Base-by-base conservation (phyloP, 1,140 invertebrate species). In the Drosophila suzukii region DNA sequence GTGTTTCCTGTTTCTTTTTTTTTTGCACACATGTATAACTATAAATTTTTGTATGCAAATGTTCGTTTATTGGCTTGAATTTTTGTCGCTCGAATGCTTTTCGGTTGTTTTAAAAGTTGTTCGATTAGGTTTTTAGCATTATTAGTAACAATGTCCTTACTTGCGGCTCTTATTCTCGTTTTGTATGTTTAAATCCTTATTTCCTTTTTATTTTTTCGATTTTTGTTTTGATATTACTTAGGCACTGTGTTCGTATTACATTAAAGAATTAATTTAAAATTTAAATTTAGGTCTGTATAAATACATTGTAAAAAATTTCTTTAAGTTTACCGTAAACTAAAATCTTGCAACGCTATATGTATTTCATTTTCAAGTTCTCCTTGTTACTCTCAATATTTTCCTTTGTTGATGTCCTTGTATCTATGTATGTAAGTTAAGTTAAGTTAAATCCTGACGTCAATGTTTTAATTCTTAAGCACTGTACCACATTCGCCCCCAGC, bases 211-310 rank as follows among this genome's bases (percentile, higher is more conserved):
- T 75, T 76, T 73, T 55, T 60, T 61, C 47, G 65, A 58, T 62
- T 81, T 80, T 77, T 75, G 71, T 84, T 86, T 92, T 92, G 91
- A 92, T 89, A 89, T 92, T 92, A 92, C 90, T 91, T 92, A 92
- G 91, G 91, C 91, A 92, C 91, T 92, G 91, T 92, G 91, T 92
- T 92, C 91, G 89, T 91, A 91, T 91, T 92, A 91, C 82, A 92
- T 91, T 91, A 91, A 92, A 91, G 81, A 91, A 85, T 91, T 90
- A 90, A 89, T 89, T 89, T 78, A 89, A 89, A 89, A 89, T 89
- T 84, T 89, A 84, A 89, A 89, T 89, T 89, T 89, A 89, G 84
- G 84, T 89, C 89, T 89, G 84, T 90, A 90, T 90, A 89, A 89
- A 90, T 90, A 90, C 85, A 78, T 90, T 90, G 78, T 90, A 89